These are phyloP conservation scores for Fistularia tabacaria DNA, from an alignment of 2,797 vertebrate genomes.

Conservation along the genomic window DNA sequence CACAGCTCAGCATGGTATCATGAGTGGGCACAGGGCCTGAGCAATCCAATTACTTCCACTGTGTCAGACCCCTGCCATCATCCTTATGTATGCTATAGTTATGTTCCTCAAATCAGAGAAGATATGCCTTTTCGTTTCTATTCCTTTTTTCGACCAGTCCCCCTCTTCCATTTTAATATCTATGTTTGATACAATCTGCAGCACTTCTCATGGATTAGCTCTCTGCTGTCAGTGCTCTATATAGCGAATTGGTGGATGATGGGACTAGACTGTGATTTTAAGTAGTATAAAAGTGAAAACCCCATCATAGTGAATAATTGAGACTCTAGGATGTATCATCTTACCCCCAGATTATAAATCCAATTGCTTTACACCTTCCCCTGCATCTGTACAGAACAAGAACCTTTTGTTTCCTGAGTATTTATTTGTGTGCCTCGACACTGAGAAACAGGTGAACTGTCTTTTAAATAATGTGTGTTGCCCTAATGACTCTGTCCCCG, in stretches of 20 bases:
- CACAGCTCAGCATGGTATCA: slow-evolving; percentile 71
- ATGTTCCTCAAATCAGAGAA: slow-evolving; percentile 64
- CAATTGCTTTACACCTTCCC: slow-evolving; percentile 14
- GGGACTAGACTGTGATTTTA: slow-evolving; percentile 49
- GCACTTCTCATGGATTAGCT: slow-evolving; percentile 32
- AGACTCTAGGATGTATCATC: slow-evolving; percentile 16
- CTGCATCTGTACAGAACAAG: slow-evolving; percentile 34
- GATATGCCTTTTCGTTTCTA: slow-evolving; percentile 65
- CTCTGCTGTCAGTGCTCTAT: not conserved
- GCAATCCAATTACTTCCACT: slow-evolving; percentile 73
- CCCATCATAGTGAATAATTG: slow-evolving; percentile 54
- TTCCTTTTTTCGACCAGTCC: slow-evolving; percentile 55
- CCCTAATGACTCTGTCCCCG: slow-evolving; percentile 24
- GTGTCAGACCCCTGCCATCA: slow-evolving; percentile 61
- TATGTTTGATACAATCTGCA: slow-evolving; percentile 38
- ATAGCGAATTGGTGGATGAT: slow-evolving; percentile 26
- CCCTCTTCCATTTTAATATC: slow-evolving; percentile 49
- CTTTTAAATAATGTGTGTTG: slow-evolving; percentile 34
- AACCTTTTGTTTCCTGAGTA: slow-evolving; percentile 27
- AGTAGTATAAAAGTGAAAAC: slow-evolving; percentile 48
- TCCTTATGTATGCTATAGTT: slow-evolving; percentile 61
- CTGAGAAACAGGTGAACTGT: slow-evolving; percentile 16
- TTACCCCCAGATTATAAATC: no score
- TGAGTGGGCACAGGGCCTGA: slow-evolving; percentile 63
- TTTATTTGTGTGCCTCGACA: slow-evolving; percentile 32